Percentiles rank a stretch among this genome's conserved stretches.
Conservation (phyloP, 2,888 invertebrate genomes). For the Drosophila nigritarsus region DNA sequence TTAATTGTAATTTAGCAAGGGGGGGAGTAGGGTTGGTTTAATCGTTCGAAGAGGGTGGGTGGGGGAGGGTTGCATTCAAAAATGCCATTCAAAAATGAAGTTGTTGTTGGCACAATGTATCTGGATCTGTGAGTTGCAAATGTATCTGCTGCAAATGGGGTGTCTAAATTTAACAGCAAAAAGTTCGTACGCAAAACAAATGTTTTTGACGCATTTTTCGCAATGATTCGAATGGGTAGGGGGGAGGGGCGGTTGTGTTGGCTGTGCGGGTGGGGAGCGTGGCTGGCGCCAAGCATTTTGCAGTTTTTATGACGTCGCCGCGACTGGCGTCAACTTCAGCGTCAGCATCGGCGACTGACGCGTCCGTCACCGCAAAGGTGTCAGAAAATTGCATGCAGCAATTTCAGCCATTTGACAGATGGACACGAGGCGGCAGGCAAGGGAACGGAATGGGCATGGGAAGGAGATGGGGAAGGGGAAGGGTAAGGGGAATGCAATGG, state of each 20-base stretch:
- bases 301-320: slow-evolving; percentile 68
- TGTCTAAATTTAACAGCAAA: slow-evolving; percentile 67
- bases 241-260: background rate
- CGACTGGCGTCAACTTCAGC: slow-evolving; percentile 37
- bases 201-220: slow-evolving; percentile 66
- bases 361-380: slow-evolving; percentile 76
- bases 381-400: slow-evolving; percentile 72
- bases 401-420: slow-evolving; percentile 67
- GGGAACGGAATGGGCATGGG: slow-evolving; percentile 21
- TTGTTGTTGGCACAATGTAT: slow-evolving; percentile 45
- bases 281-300: slow-evolving; percentile 64
- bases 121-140: slow-evolving; percentile 27
- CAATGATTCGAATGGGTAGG: background rate
- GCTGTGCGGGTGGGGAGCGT: background rate
- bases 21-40: slow-evolving; percentile 1
- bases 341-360: slow-evolving; percentile 49
- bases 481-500: slow-evolving; percentile 7
- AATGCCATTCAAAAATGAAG: slow-evolving; percentile 50
- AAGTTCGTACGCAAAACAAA: slow-evolving; percentile 56
- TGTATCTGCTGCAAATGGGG: slow-evolving; percentile 32
- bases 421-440: slow-evolving; percentile 37
- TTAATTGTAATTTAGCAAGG: slow-evolving; percentile 49
- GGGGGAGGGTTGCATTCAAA: background rate
- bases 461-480: slow-evolving; percentile 4
- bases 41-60: background rate